A percentile compares a stretch with the other conserved stretches of the same genome.
Evolutionary conservation across 2,113 vertebrate species (phyloP).

Genomic region (Megaleporinus macrocephalus): DNA sequence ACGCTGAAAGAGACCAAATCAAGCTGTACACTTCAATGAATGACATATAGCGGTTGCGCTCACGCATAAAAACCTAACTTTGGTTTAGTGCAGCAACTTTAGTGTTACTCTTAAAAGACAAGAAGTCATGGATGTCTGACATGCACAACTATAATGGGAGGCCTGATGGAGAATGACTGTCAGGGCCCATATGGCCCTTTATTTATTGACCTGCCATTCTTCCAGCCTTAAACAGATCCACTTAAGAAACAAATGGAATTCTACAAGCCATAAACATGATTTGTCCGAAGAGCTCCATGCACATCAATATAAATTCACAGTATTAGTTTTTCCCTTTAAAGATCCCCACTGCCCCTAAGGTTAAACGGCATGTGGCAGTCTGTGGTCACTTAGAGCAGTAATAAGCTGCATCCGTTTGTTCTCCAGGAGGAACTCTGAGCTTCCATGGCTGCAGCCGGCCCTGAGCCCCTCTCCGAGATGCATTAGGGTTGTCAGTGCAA

Average conservation of each 20-base stretch:
- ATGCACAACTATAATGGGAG: neutral
- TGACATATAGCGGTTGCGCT: neutral
- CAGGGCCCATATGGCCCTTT: neutral
- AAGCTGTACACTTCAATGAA: constrained; percentile 40
- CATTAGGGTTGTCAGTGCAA: constrained; percentile 30
- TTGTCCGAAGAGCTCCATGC: neutral
- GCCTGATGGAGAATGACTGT: neutral
- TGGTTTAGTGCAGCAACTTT: neutral
- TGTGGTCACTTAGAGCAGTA: constrained; percentile 39
- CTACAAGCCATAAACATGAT: constrained; percentile 24
- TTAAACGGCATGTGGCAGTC: neutral
- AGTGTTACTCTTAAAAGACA: neutral
- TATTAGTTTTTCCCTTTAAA: constrained; percentile 5
- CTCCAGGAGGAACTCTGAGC: constrained; percentile 2
- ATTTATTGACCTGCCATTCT: constrained; percentile 1
- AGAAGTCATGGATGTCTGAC: neutral
- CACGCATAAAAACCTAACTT: neutral
- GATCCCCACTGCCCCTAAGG: neutral
- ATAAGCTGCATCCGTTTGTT: constrained; percentile 33
- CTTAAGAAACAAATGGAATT: constrained; percentile 5
- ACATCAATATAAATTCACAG: constrained; percentile 7
- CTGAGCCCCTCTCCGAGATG: constrained; percentile 5
- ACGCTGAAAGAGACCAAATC: constrained; percentile 41
- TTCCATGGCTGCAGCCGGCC: constrained; percentile 6
- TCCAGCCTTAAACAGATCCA: neutral